phyloP scores from a whole-genome alignment of 2,797 vertebrate genomes.

The Cetoscarus ocellatus region DNA sequence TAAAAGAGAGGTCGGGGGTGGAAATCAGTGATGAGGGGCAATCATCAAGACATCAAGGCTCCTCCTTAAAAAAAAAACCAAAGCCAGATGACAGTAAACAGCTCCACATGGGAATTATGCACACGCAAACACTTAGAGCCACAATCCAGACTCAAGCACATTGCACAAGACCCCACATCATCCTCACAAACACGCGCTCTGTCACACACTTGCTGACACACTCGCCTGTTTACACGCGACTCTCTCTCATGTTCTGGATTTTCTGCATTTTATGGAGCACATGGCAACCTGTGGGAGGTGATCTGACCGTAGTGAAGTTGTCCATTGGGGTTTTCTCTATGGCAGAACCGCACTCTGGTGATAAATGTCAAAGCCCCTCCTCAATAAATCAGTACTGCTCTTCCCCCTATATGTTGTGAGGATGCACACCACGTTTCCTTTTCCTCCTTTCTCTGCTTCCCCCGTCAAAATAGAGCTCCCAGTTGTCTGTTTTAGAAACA shows the following conservation, averaged over 20 bases:
- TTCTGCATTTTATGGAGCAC: slow-evolving; percentile 28
- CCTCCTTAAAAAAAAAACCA: slow-evolving; percentile 42
- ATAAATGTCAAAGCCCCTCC: slow-evolving; percentile 7
- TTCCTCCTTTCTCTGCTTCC: slow-evolving; percentile 33
- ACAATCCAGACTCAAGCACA: slow-evolving; percentile 3
- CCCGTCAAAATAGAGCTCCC: slow-evolving; percentile 41
- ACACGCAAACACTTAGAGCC: slow-evolving; percentile 44
- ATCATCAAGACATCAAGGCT: slow-evolving; percentile 68
- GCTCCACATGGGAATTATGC: slow-evolving; percentile 58
- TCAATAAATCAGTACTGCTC: slow-evolving; percentile 35
- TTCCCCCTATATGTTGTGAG: slow-evolving; percentile 18
- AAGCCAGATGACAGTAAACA: slow-evolving; percentile 72
- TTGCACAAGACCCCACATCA: slow-evolving; percentile 54
- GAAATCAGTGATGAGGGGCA: slow-evolving; percentile 41
- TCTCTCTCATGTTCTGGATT: slow-evolving; percentile 12
- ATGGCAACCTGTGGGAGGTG: slow-evolving; percentile 24
- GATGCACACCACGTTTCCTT: slow-evolving; percentile 35
- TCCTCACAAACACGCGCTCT: slow-evolving; percentile 29
- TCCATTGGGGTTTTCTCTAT: slow-evolving; percentile 17
- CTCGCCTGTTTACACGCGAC: slow-evolving; percentile 42
- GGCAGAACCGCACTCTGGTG: slow-evolving; percentile 10
- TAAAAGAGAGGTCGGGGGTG: slow-evolving; percentile 18
- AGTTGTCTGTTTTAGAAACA: slow-evolving; percentile 23
- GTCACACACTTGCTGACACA: slow-evolving; percentile 40
- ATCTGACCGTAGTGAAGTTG: slow-evolving; percentile 39